A percentile compares a stretch with the other conserved stretches of the same genome.
Evolutionary conservation across 2,888 invertebrate genomes (phyloP).

Genomic region (Spatulosminthurus flaviceps): DNA sequence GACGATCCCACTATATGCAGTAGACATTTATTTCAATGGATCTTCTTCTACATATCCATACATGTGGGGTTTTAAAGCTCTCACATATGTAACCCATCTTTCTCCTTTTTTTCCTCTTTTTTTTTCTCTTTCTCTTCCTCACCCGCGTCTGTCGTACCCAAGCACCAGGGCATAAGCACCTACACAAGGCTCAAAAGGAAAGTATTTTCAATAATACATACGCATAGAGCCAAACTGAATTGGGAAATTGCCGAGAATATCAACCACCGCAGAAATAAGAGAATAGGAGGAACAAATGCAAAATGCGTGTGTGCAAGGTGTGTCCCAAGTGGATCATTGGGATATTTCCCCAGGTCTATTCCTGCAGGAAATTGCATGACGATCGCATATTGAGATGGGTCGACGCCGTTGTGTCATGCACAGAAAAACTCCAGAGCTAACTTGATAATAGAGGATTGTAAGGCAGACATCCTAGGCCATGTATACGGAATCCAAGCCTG

Average conservation of each 20-base stretch:
- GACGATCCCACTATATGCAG: not conserved
- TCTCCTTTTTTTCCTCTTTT: not conserved
- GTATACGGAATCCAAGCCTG: not conserved
- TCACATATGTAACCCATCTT: not conserved
- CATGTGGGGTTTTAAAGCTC: not conserved
- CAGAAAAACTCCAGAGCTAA: not conserved
- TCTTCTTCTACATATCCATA: not conserved
- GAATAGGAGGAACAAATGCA: conserved; percentile 27
- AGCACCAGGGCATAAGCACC: too few species aligned
- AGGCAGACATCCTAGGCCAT: not conserved
- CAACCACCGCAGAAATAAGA: conserved; percentile 20
- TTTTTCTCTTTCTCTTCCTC: too few species aligned
- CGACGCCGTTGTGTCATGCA: conserved; percentile 6
- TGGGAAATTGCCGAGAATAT: conserved; percentile 38
- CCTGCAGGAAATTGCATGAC: conserved; percentile 61
- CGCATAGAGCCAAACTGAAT: conserved; percentile 1
- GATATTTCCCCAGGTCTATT: conserved; percentile 56
- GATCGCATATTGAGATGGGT: conserved; percentile 51
- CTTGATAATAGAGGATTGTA: conserved; percentile 2
- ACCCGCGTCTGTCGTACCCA: too few species aligned
- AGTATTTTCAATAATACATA: too few species aligned
- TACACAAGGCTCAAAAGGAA: too few species aligned
- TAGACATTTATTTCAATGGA: not conserved
- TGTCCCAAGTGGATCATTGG: conserved; percentile 60
- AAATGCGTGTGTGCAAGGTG: conserved; percentile 51